Evolutionary conservation across 2,113 vertebrate genomes (phyloP), one percentile per base, ranked within the genome.

Genomic region (Anarrhichthys ocellatus): DNA sequence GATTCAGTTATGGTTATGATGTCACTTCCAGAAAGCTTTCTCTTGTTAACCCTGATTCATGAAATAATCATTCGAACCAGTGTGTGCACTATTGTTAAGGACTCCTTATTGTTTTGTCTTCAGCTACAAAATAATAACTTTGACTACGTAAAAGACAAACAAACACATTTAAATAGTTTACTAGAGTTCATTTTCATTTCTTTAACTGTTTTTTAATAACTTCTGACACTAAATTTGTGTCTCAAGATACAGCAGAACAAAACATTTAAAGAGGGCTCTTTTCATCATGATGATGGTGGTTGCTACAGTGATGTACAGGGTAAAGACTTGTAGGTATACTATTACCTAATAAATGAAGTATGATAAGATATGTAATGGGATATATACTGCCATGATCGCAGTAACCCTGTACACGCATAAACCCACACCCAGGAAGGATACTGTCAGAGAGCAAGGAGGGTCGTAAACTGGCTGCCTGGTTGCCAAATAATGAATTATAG

Each of bases 231-330:
- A 42, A 8, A 18, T 68, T 11, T 48, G 1, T 48, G 29, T 64
- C 5, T 27, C 9, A 36, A 5, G 22, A 11, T 3, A 22, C 40
- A 8, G 54, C 54, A 40, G 4, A 7, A 63, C 18, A 34, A 54
- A 44, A 50, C 6, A 18, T 18, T 52, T 24, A 9, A 58, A 63
- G 77, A 48, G 22, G 63, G 29, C 17, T 62, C 22, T 36, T 63
- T 69, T 52, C 46, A 17, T 40, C 9, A 9, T 34, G 61, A 29
- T 81, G 18, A 52, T 2, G 0, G 11, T n/a, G 0, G 22, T 22
- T 69, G 54, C 34, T 44, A 27, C 0, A 11, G 29, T 42, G 67
- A 59, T 72, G 67, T 79, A 15, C 75, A 72, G 80, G 80, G 15
- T 58, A 74, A 54, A 75, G 71, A 70, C 80, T 56, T 36, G 40